phyloP scores from a whole-genome alignment of 2,113 vertebrate species.

The Psammodynastes pulverulentus region DNA sequence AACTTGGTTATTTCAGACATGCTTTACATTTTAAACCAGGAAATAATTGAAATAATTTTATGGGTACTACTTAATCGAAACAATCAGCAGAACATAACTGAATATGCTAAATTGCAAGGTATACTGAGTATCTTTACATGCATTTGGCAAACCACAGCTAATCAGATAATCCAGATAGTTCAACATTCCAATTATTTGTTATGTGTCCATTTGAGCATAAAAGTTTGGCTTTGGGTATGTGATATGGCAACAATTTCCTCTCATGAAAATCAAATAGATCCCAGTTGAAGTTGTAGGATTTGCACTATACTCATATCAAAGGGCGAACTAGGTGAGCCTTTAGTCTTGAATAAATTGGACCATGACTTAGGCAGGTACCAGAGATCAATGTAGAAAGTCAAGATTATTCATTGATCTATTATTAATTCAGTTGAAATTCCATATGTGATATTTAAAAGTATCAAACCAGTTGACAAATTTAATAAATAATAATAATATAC shows the following conservation, averaged over 20 bases:
- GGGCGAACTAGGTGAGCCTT: not conserved
- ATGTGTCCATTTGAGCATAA: not conserved
- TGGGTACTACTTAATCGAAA: not conserved
- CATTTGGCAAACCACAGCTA: not conserved
- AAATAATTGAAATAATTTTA: not conserved
- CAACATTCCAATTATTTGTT: not conserved
- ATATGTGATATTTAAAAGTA: not conserved
- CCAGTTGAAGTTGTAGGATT: not conserved
- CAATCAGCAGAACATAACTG: not conserved
- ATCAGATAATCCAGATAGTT: not conserved
- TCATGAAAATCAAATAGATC: not conserved
- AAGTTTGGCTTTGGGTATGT: not conserved
- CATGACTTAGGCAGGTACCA: too few relatives aligned
- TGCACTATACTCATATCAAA: not conserved
- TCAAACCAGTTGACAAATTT: not conserved
- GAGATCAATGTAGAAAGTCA: not conserved
- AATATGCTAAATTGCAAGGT: rapidly evolving
- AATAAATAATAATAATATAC: not conserved
- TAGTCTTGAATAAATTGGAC: not conserved
- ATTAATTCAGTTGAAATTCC: not conserved
- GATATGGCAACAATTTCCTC: not conserved
- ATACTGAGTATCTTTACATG: not conserved
- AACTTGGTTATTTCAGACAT: not conserved
- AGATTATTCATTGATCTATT: not conserved
- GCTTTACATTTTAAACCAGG: not conserved